Percentiles rank a stretch among this genome's conserved stretches.
Conservation (phyloP, 2,113 vertebrate species). For the Antennarius striatus region DNA sequence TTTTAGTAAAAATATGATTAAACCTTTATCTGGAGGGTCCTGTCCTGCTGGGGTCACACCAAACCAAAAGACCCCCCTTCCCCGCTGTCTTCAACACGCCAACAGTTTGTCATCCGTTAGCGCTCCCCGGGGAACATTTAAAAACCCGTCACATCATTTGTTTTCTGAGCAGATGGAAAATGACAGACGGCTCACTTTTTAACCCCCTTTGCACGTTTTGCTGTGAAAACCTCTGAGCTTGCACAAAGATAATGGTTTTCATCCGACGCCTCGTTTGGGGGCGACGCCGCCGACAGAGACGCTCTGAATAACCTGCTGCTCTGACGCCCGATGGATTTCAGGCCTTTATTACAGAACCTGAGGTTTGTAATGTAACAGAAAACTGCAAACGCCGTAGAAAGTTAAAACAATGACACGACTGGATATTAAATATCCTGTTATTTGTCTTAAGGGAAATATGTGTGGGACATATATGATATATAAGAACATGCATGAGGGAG, state of each 20-base stretch:
- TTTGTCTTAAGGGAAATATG: too few species aligned
- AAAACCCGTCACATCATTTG: constrained; percentile 47
- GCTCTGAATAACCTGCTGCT: constrained; percentile 4
- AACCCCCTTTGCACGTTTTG: constrained; percentile 23
- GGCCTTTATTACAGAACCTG: neutral
- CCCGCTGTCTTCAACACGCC: constrained; percentile 14
- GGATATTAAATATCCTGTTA: too few species aligned
- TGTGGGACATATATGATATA: too few species aligned
- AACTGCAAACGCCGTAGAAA: too few species aligned
- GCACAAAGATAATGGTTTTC: constrained; percentile 52
- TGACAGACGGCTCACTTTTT: constrained; percentile 42
- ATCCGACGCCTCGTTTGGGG: constrained; percentile 41
- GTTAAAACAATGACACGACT: too few species aligned
- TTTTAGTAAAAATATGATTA: neutral
- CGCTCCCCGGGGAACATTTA: constrained; percentile 19
- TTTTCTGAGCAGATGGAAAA: constrained; percentile 38
- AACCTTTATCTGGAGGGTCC: neutral
- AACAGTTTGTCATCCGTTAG: constrained; percentile 54
- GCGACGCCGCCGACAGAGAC: too few species aligned
- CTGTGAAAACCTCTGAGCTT: constrained; percentile 31
- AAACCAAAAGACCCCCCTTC: constrained; percentile 3
- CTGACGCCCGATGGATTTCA: neutral
- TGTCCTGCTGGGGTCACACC: neutral
- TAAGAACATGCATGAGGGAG: too few species aligned
- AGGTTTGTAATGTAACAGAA: too few species aligned